Evolutionary conservation across 2,797 vertebrate species (phyloP).

Genomic region (Chrysocyon brachyurus): DNA sequence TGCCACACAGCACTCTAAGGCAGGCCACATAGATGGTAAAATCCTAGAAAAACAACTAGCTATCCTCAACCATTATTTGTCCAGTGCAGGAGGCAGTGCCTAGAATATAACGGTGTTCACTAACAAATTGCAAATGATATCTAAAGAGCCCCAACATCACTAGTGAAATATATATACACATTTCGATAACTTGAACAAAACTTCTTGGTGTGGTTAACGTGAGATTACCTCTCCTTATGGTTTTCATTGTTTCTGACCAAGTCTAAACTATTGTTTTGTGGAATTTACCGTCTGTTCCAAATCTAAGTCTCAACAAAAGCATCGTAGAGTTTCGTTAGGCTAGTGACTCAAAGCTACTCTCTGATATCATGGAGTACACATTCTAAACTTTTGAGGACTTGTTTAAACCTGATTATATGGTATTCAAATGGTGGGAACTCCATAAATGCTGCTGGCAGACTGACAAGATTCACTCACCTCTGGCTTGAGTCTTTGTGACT

Average conservation of each 20-base stretch:
- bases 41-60: neutral
- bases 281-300: neutral
- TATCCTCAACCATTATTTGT: neutral
- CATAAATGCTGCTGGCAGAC: constrained; percentile 64
- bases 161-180: neutral
- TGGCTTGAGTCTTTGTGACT: constrained; percentile 23
- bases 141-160: neutral
- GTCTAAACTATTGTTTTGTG: neutral
- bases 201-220: neutral
- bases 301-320: neutral
- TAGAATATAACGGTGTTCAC: neutral
- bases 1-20: neutral
- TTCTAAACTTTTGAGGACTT: constrained; percentile 53
- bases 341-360: neutral
- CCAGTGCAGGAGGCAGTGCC: neutral
- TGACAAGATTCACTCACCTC: constrained; percentile 27
- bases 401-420: constrained; percentile 45
- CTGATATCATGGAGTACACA: constrained; percentile 40
- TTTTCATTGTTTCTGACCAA: neutral
- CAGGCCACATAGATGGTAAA: neutral
- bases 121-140: neutral
- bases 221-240: neutral
- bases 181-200: neutral
- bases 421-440: neutral
- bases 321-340: neutral